A percentile compares a stretch with the other conserved stretches of the same genome.
Conservation (phyloP, 2,888 invertebrate species). For the Sphaerophoria taeniata region DNA sequence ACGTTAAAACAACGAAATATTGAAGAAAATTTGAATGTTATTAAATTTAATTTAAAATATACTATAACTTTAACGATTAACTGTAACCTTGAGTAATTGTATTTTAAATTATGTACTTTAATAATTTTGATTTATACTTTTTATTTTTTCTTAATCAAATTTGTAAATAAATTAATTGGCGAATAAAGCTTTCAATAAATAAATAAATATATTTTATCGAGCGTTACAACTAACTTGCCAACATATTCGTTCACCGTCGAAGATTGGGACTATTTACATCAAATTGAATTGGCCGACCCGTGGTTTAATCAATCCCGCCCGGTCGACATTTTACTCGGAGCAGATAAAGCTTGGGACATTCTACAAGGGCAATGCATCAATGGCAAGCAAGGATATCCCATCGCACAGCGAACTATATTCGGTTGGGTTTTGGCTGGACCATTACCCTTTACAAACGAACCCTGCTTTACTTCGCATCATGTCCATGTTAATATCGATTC, state of each 20-base stretch:
- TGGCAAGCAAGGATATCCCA: background rate
- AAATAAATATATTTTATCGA: too few relatives aligned
- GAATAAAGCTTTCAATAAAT: too few relatives aligned
- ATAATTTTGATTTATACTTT: too few relatives aligned
- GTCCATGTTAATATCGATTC: conserved; percentile 10
- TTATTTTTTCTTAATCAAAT: too few relatives aligned
- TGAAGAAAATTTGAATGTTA: too few relatives aligned
- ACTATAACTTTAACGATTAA: too few relatives aligned
- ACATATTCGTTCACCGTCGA: background rate
- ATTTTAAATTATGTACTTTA: too few relatives aligned
- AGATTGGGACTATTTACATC: background rate
- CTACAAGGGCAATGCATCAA: background rate
- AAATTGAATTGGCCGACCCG: conserved; percentile 11
- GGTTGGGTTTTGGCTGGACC: conserved; percentile 24
- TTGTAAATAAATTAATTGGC: too few relatives aligned
- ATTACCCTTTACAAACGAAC: background rate
- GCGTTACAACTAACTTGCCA: background rate
- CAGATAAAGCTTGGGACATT: conserved; percentile 25
- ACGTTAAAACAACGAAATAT: too few relatives aligned
- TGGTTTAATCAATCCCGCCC: background rate
- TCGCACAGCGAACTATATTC: conserved; percentile 4
- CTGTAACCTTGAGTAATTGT: too few relatives aligned
- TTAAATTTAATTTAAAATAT: too few relatives aligned
- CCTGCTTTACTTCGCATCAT: background rate
- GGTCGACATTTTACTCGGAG: conserved; percentile 38